Percentiles rank a stretch among this genome's conserved stretches.
These are phyloP conservation scores for Chouioia cunea DNA, from an alignment of 2,888 invertebrate genomes.

Conservation along the genomic window DNA sequence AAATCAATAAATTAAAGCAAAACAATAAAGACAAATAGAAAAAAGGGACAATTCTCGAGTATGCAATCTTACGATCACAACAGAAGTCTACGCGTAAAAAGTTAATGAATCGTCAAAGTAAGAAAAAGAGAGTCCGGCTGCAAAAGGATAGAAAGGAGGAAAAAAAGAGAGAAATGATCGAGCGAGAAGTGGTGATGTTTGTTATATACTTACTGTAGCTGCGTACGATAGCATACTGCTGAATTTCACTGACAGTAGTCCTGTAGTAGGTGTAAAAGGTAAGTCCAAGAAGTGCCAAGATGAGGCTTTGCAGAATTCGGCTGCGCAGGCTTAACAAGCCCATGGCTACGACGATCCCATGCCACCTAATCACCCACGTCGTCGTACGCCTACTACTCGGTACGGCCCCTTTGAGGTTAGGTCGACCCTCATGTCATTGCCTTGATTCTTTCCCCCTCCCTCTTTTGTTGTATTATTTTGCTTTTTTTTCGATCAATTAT, in stretches of 20 bases:
- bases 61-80: no score
- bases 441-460: neutral
- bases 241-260: conserved; percentile 57
- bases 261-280: conserved; percentile 64
- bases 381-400: neutral
- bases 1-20: no score
- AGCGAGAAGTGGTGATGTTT: no score
- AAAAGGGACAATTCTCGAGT: no score
- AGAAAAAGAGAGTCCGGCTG: no score
- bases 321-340: conserved; percentile 60
- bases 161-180: conserved; percentile 1
- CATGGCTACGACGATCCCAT: conserved; percentile 28
- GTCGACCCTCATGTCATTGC: conserved; percentile 17
- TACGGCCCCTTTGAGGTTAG: conserved; percentile 37
- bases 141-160: neutral
- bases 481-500: no score
- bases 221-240: conserved; percentile 53
- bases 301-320: conserved; percentile 60
- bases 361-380: no score
- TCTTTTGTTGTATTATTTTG: no score
- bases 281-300: conserved; percentile 60
- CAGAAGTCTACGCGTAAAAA: no score
- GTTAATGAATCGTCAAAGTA: no score
- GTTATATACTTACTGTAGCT: conserved; percentile 59
- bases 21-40: no score